Conservation (phyloP, 2,113 vertebrate species). For the Leptobrachium ailaonicum region DNA sequence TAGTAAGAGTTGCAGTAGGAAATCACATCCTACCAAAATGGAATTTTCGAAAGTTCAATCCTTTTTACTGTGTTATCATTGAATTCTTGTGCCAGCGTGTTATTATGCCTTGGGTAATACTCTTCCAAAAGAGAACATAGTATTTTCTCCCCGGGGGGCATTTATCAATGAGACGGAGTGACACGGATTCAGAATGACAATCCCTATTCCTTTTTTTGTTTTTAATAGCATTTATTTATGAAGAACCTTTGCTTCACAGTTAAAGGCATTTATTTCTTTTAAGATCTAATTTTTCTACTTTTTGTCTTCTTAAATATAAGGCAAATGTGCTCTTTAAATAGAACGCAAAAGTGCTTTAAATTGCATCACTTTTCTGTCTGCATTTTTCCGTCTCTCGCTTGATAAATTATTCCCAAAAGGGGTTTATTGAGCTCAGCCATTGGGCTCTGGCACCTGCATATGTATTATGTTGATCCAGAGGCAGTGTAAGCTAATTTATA, state of each 20-base stretch:
- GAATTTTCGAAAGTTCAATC: conserved; percentile 1
- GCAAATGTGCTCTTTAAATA: conserved; percentile 29
- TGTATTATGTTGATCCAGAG: conserved; percentile 49
- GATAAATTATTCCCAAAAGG: conserved; percentile 44
- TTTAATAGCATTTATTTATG: not conserved
- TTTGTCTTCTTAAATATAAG: conserved; percentile 22
- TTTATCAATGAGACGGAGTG: conserved; percentile 23
- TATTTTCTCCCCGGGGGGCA: conserved; percentile 21
- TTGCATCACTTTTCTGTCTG: conserved; percentile 30
- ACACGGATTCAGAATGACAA: conserved; percentile 2
- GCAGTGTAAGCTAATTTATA: conserved; percentile 41
- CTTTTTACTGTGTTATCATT: conserved; percentile 4
- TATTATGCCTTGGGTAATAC: not conserved
- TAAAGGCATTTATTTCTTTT: conserved; percentile 33
- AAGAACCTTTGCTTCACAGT: conserved; percentile 18
- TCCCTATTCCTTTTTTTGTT: conserved; percentile 9
- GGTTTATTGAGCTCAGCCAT: conserved; percentile 39
- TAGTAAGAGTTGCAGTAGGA: not conserved
- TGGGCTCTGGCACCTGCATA: conserved; percentile 47
- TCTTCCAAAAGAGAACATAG: not conserved
- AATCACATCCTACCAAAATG: not conserved
- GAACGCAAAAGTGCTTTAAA: conserved; percentile 41
- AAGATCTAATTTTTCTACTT: conserved; percentile 35
- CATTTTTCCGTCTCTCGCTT: conserved; percentile 30
- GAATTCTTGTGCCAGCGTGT: conserved; percentile 17